These are phyloP conservation scores for Araneus ventricosus DNA, from an alignment of 1,140 invertebrate genomes.

Conservation along the genomic window DNA sequence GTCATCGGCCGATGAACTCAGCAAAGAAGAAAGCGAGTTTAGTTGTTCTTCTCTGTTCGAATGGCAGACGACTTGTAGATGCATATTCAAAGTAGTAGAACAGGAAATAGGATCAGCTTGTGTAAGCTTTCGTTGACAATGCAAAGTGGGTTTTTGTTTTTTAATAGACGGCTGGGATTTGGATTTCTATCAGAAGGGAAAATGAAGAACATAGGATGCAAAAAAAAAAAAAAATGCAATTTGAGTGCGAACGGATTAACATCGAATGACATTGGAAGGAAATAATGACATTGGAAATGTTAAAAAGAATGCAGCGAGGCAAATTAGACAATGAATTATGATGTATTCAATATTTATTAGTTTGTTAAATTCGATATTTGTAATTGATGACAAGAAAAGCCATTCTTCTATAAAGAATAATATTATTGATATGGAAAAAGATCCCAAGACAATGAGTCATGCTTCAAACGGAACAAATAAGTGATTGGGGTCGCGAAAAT, in stretches of 20 bases:
- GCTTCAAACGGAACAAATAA: no score
- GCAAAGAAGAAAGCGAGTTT: conserved; percentile 16
- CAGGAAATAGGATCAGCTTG: conserved; percentile 29
- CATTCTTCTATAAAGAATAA: no score
- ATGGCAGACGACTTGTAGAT: conserved; percentile 29
- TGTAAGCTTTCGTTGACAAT: conserved; percentile 24
- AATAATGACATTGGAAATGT: no score
- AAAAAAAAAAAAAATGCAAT: not conserved
- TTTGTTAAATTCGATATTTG: no score
- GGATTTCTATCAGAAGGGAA: conserved; percentile 6
- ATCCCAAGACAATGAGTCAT: no score
- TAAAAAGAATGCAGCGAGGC: no score
- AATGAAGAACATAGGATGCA: not conserved
- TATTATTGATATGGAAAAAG: no score
- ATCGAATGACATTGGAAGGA: no score
- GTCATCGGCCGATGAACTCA: conserved; percentile 24
- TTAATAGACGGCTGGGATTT: not conserved
- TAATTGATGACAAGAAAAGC: no score
- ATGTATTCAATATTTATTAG: no score
- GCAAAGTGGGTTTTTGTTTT: not conserved
- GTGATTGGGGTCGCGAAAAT: no score
- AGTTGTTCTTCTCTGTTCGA: conserved; percentile 17
- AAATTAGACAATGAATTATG: no score
- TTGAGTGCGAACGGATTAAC: not conserved
- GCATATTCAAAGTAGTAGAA: conserved; percentile 16